Base-by-base conservation (phyloP, 1,140 invertebrate genomes). In the Olivierus martensii region DNA sequence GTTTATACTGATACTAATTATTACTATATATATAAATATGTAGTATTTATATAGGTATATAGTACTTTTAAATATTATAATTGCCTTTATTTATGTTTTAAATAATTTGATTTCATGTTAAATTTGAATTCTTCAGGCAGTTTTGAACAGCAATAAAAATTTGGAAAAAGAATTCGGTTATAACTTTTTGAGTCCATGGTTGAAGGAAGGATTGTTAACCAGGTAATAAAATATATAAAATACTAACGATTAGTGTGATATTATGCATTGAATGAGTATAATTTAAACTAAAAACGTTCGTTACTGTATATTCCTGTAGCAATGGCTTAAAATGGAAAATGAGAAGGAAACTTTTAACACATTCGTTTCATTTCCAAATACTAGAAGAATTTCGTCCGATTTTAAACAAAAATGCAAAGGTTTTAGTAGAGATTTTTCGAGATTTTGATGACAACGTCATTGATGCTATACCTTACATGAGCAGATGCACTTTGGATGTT, bases 131-230 rank as follows among this genome's bases (percentile, higher is more conserved):
- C 18, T 48, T 9, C 17, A 77, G 12, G 77, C 75, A 12, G 50
- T 45, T 50, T 56, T 51, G 12, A 78, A 73, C 54, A 85, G 78
- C 57, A 74, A 72, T 22, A 79, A 77, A 42, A 82, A 92, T 61
- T 79, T 93, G 22, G 80, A 87, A 52, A 96, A 95, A 69, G 76
- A 80, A 41, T 62, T 65, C 42, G 75, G 84, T 59, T 90, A 91
- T 63, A 66, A 75, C 42, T 82, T 80, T 59, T 65, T 90, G 12
- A 73, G 78, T 52, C 77, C 78, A 12, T 87, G 84, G 88, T 75
- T 93, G 45, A 87, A 87, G 2, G 70, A 74, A 46, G 78, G 79
- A 0, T 61, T 79, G 18, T 72, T 80, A 42, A 61, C 52, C 7
- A 61, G 56, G 56, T 54, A 54, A 21, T n/a, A 36, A 4, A n/a